Percentiles rank a stretch among this genome's conserved stretches.
Conservation (phyloP, 2,888 invertebrate genomes). For the Dorcus hopei region DNA sequence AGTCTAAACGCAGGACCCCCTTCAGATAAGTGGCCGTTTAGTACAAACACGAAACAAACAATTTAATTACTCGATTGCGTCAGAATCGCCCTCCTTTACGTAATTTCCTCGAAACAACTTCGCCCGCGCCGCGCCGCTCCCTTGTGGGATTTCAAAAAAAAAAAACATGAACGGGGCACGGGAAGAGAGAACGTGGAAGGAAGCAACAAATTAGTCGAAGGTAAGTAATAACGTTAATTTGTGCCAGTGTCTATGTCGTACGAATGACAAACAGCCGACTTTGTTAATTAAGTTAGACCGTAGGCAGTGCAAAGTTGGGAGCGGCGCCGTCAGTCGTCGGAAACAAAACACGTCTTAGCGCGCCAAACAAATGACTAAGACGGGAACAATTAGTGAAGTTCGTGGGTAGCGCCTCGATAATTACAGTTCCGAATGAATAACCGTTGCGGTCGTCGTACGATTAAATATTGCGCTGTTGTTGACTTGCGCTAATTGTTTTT, state of each 20-base stretch:
- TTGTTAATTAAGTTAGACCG: conserved; percentile 1
- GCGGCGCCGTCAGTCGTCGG: conserved; percentile 1
- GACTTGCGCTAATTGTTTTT: not conserved
- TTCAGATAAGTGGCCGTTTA: too few species aligned
- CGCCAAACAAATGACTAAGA: conserved; percentile 8
- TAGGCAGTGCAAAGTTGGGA: not conserved
- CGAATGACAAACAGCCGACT: conserved; percentile 7
- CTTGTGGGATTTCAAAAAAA: too few species aligned
- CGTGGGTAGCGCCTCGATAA: conserved; percentile 7
- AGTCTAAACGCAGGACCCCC: too few species aligned
- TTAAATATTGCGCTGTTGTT: not conserved
- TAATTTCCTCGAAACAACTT: too few species aligned
- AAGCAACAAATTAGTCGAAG: not conserved
- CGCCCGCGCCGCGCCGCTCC: too few species aligned
- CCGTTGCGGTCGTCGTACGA: not conserved
- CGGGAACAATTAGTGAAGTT: conserved; percentile 17
- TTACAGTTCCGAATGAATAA: conserved; percentile 13
- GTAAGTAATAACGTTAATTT: conserved; percentile 8
- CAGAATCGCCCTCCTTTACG: too few species aligned
- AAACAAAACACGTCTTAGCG: not conserved
- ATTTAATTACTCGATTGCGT: too few species aligned
- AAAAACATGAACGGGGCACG: too few species aligned
- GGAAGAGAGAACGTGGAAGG: too few species aligned
- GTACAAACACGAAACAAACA: too few species aligned
- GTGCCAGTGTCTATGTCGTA: conserved; percentile 1